Base-by-base conservation (phyloP, 2,113 vertebrate genomes). In the Hypanus sabinus region DNA sequence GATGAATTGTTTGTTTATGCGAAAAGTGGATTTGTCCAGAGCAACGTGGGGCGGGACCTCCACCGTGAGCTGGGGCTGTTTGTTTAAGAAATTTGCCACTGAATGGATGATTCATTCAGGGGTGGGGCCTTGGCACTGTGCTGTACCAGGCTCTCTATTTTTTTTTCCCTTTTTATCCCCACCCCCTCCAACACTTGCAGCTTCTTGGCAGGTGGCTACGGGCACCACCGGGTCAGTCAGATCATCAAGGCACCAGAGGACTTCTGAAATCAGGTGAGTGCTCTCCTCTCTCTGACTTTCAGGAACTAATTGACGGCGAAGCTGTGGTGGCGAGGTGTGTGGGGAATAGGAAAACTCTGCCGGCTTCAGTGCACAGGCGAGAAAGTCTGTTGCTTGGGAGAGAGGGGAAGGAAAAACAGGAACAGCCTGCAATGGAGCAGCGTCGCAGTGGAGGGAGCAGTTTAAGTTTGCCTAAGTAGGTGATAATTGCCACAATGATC, bases 41-140 rank as follows among this genome's bases (percentile, higher is more conserved):
- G 70, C 36, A 16, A n/a, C 9, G 62, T 65, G 85, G 90, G 90
- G 91, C 71, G 90, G 90, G 90, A 36, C 68, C 70, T 70, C 6
- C 36, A 12, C 70, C 18, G 27, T 10, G 33, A 73, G 70, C 33
- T 46, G 68, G 91, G 90, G 70, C 90, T 73, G 68, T 73, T 73
- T 71, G 70, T 73, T 73, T 93, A 73, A 71, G 20, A 73, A 93
- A 93, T 36, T 71, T 73, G 91, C 70, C 91, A 71, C 38, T 38
- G 91, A 65, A 93, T 73, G 91, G 91, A 93, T 93, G 91, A 93
- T 93, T 93, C 91, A 93, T 75, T 0, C 65, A 93, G 91, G 91
- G 91, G 91, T 93, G 91, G 36, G 91, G 68, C 70, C 11, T 70
- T 93, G 68, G 91, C 91, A 93, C 91, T 73, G 91, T 22, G 68